Evolutionary conservation across 2,113 vertebrate species (phyloP), one percentile per base, ranked within the genome.

Genomic region (Tichodroma muraria): DNA sequence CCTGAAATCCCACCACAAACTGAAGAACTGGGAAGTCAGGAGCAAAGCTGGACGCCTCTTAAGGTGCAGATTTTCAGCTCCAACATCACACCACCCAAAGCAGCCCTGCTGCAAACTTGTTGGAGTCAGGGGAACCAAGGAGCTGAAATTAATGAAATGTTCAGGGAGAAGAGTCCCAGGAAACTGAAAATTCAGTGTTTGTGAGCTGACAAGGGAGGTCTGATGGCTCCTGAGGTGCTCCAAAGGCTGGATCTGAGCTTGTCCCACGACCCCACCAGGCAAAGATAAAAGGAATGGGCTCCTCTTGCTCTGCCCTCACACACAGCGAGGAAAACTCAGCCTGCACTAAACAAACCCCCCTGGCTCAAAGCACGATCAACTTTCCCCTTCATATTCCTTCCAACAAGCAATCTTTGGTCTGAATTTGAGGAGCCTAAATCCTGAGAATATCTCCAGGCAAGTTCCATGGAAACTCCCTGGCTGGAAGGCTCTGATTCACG

Each of bases 241-340:
- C 8, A 3, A 40, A 80, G 35, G 45, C 23, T 87, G 60, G 47
- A 35, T 37, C 15, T 4, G 31, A 69, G 31, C 21, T 84, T 8
- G 0, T 73, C 10, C 72, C 66, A 31, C 0, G 0, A 18, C 13
- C 80, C 45, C 31, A 63, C 4, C n/a, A 45, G 27, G 4, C 0
- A 45, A 4, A 50, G 60, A 10, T 0, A 1, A 18, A 59, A 57
- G 15, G 12, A 63, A 70, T 1, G 1, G 14, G 47, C 15, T 80
- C 54, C 21, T 54, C 72, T 76, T 49, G 9, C 28, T 25, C 53
- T 60, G 28, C 11, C 33, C 42, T 61, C 47, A 45, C 31, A 60
- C 25, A 13, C 9, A 77, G 52, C 13, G 2, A 42, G 21, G 27
- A 59, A 27, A 92, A n/a, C 16, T 54, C 69, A 73, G 35, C 56